Evolutionary conservation across 1,140 invertebrate genomes (phyloP).

Genomic region (Elysia chlorotica): DNA sequence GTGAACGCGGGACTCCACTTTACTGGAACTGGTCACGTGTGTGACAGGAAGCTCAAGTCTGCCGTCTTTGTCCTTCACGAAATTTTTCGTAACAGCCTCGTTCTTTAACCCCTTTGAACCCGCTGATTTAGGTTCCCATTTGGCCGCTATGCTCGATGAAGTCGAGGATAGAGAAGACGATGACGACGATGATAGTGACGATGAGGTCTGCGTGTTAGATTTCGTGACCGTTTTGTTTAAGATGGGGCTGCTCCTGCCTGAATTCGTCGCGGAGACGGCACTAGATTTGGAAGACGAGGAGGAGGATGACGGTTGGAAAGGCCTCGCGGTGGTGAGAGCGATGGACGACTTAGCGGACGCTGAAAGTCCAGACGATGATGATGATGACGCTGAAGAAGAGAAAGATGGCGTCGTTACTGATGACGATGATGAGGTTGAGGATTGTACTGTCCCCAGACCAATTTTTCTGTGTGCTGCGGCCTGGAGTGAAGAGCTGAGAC

Average conservation of each 20-base stretch:
- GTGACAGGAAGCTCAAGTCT: slow-evolving; percentile 15
- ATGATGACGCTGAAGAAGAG: slow-evolving; percentile 10
- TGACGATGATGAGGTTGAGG: not conserved
- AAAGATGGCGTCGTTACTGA: not conserved
- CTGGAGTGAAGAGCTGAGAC: slow-evolving; percentile 13
- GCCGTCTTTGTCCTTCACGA: slow-evolving; percentile 14
- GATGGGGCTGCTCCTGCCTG: slow-evolving; percentile 7
- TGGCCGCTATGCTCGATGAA: no score
- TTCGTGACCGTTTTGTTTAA: not conserved
- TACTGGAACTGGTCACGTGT: slow-evolving; percentile 7
- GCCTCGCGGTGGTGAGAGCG: slow-evolving; percentile 11
- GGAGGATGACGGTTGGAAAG: slow-evolving; percentile 5
- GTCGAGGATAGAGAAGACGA: no score
- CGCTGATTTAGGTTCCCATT: slow-evolving; percentile 4
- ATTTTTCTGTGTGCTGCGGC: slow-evolving; percentile 17
- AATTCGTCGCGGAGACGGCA: not conserved
- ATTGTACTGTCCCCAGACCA: not conserved
- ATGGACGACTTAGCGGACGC: not conserved
- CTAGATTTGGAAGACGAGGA: slow-evolving; percentile 4
- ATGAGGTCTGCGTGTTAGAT: not conserved
- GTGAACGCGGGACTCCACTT: not conserved
- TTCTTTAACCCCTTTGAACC: no score
- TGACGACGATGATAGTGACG: not conserved
- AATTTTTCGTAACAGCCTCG: no score
- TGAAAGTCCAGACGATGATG: not conserved